Evolutionary conservation across 30 jellyfish, hydroid and myxozoan species (phyloP).

Genomic region (Cassiopea andromeda): DNA sequence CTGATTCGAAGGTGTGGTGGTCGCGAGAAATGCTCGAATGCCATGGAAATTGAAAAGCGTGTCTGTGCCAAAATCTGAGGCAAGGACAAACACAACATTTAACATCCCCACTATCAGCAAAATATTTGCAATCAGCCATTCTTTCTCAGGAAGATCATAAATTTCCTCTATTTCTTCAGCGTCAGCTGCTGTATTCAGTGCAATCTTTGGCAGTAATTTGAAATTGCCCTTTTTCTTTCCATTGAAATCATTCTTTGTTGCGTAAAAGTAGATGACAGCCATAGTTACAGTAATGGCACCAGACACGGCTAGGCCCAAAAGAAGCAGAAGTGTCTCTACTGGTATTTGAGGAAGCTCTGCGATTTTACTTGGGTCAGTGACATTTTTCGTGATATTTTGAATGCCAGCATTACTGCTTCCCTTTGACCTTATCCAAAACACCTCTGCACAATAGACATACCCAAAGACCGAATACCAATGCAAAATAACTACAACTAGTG

Average conservation of each 20-base stretch:
- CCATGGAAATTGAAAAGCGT: constrained; percentile 64
- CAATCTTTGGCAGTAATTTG: constrained; percentile 23
- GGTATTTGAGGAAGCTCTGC: constrained; percentile 45
- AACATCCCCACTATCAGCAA: constrained; percentile 24
- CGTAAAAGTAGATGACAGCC: constrained; percentile 51
- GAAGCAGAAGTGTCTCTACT: constrained; percentile 17
- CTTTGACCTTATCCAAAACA: constrained; percentile 41
- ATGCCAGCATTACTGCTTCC: background rate
- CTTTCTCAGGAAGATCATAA: constrained; percentile 27
- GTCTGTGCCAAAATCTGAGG: constrained; percentile 49
- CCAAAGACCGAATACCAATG: constrained; percentile 59
- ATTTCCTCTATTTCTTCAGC: constrained; percentile 1
- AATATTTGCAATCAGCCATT: constrained; percentile 32
- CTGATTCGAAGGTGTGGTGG: constrained; percentile 41
- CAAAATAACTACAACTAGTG: constrained; percentile 18
- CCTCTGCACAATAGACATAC: constrained; percentile 30
- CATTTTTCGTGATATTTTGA: background rate
- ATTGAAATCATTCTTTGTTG: constrained; percentile 1
- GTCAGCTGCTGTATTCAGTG: background rate
- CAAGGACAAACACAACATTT: constrained; percentile 22
- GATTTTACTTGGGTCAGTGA: background rate
- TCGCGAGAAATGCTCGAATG: constrained; percentile 28
- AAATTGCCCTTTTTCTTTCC: constrained; percentile 1
- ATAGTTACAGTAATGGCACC: constrained; percentile 57
- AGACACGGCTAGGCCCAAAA: constrained; percentile 49